A percentile compares a stretch with the other conserved stretches of the same genome.
Evolutionary conservation across 2,113 vertebrate species (phyloP).

Genomic region (Daphoenositta chrysoptera): DNA sequence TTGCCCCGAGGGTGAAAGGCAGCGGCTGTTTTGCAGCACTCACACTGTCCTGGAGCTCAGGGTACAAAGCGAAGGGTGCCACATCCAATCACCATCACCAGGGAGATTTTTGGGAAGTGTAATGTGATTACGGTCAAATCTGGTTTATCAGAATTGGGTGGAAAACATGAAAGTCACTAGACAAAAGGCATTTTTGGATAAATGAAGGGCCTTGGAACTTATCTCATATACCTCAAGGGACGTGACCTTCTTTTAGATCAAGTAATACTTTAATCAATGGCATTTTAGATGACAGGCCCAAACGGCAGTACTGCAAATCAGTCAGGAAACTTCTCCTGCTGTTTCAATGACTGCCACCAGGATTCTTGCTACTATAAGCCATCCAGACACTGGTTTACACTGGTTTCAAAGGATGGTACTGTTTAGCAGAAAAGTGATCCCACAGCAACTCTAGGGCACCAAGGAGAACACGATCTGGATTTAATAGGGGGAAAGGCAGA

Average conservation of each 20-base stretch:
- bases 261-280: neutral
- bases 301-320: neutral
- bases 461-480: neutral
- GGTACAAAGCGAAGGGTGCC: neutral
- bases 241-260: neutral
- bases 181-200: neutral
- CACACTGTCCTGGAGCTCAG: neutral
- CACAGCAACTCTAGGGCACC: neutral
- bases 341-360: neutral
- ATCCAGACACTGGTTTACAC: neutral
- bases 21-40: neutral
- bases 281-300: neutral
- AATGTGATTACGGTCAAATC: neutral
- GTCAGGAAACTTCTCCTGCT: neutral
- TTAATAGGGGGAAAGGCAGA: neutral
- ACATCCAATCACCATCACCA: neutral
- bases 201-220: neutral
- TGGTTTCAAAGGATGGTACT: neutral
- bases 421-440: neutral
- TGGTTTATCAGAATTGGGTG: neutral
- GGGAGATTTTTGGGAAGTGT: neutral
- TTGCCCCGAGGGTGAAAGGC: neutral
- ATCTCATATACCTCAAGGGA: neutral
- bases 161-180: neutral
- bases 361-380: neutral